A percentile compares a stretch with the other conserved stretches of the same genome.
Evolutionary conservation across 2,888 invertebrate species (phyloP).

Genomic region (Prosopocoilus inquinatus): DNA sequence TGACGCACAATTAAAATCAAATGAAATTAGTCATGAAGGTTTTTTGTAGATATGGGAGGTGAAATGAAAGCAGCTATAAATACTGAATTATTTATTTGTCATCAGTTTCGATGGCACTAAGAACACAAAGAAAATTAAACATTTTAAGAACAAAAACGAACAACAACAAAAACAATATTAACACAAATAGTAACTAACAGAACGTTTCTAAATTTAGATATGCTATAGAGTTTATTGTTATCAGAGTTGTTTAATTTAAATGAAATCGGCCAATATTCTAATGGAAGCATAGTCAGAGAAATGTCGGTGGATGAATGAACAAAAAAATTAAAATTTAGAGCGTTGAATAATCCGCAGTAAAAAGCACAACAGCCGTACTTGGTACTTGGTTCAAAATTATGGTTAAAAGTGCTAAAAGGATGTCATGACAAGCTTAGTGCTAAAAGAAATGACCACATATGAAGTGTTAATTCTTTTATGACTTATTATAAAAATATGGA

Average conservation of each 20-base stretch:
- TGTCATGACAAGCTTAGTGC: slow-evolving; percentile 1
- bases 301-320: too few species aligned
- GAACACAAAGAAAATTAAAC: neutral
- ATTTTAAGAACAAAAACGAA: neutral
- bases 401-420: neutral
- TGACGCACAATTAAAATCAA: too few species aligned
- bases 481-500: neutral
- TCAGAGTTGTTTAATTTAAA: too few species aligned
- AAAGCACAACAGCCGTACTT: neutral
- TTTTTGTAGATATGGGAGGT: too few species aligned
- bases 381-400: neutral
- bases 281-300: too few species aligned
- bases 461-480: neutral
- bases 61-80: too few species aligned
- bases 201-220: too few species aligned
- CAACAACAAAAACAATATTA: neutral
- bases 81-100: neutral
- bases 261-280: too few species aligned
- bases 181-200: neutral
- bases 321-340: too few species aligned
- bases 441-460: neutral
- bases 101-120: slow-evolving; percentile 2
- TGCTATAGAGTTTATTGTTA: too few species aligned
- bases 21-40: too few species aligned
- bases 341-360: neutral